A percentile compares a stretch with the other conserved stretches of the same genome.
phyloP scores from a whole-genome alignment of 1,140 invertebrate species.

The Brachionus asplanchnoidis region DNA sequence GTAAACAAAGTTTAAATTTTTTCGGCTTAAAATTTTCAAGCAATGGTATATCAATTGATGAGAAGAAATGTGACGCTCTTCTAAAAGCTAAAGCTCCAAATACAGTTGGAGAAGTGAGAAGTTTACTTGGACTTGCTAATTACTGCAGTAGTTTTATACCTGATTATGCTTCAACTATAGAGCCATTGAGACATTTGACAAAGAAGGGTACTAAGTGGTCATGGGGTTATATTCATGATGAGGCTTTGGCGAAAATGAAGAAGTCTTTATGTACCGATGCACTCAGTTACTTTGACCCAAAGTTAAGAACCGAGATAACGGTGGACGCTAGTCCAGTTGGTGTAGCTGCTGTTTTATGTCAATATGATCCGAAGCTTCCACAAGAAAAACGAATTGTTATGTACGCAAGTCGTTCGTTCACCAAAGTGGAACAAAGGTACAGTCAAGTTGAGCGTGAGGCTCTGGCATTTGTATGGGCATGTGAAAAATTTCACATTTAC shows the following conservation, averaged over 20 bases:
- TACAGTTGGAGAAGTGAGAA: conserved; percentile 42
- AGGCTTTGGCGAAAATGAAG: neutral
- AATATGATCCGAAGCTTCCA: conserved; percentile 45
- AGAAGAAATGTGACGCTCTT: neutral
- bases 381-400: neutral
- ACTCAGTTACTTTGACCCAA: neutral
- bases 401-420: conserved; percentile 48
- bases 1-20: too few species aligned
- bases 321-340: conserved; percentile 49
- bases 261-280: neutral
- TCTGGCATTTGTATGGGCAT: neutral
- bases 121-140: conserved; percentile 45
- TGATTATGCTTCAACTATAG: conserved; percentile 47
- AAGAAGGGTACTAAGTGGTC: conserved; percentile 21
- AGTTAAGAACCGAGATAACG: neutral
- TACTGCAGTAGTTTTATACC: conserved; percentile 55
- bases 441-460: conserved; percentile 49
- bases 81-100: neutral
- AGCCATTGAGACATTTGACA: conserved; percentile 45
- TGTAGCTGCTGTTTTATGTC: conserved; percentile 57
- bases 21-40: too few species aligned
- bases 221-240: conserved; percentile 12
- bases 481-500: neutral
- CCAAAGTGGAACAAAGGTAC: conserved; percentile 47
- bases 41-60: neutral